Conservation (phyloP, 1,140 invertebrate species). For the Parasteatoda tepidariorum region DNA sequence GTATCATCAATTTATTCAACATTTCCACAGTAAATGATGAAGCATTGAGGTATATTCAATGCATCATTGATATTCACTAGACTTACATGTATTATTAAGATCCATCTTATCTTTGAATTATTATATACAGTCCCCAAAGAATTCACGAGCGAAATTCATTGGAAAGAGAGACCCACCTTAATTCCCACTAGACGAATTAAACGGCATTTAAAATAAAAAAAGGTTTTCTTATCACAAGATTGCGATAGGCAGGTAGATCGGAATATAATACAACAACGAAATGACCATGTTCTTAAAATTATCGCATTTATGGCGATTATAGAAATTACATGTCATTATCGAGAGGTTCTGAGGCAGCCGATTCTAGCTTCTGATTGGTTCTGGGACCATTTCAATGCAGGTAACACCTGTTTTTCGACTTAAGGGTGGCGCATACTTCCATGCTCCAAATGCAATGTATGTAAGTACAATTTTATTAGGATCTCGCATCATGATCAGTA, state of each 20-base stretch:
- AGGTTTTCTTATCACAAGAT: constrained; percentile 33
- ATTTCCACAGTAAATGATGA: too few relatives aligned
- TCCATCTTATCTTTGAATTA: too few relatives aligned
- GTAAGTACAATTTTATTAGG: constrained; percentile 1
- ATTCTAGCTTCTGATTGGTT: constrained; percentile 45
- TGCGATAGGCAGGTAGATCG: constrained; percentile 30
- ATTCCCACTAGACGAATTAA: constrained; percentile 45
- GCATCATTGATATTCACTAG: too few relatives aligned
- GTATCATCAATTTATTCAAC: too few relatives aligned
- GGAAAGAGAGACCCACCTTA: constrained; percentile 42
- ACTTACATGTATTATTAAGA: too few relatives aligned
- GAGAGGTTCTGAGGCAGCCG: constrained; percentile 30
- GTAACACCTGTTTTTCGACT: constrained; percentile 58
- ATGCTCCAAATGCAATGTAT: constrained; percentile 23
- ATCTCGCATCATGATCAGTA: too few relatives aligned
- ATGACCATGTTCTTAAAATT: constrained; percentile 57
- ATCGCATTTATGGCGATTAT: constrained; percentile 59
- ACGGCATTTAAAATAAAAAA: constrained; percentile 42
- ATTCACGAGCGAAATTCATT: not conserved
- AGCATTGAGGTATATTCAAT: too few relatives aligned
- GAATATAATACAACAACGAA: constrained; percentile 47
- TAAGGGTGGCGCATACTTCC: constrained; percentile 29
- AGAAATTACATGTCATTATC: constrained; percentile 61
- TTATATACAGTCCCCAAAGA: constrained; percentile 1
- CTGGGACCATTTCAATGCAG: not conserved